Base-by-base conservation (phyloP, 2,888 invertebrate genomes). In the Drosophila differens region DNA sequence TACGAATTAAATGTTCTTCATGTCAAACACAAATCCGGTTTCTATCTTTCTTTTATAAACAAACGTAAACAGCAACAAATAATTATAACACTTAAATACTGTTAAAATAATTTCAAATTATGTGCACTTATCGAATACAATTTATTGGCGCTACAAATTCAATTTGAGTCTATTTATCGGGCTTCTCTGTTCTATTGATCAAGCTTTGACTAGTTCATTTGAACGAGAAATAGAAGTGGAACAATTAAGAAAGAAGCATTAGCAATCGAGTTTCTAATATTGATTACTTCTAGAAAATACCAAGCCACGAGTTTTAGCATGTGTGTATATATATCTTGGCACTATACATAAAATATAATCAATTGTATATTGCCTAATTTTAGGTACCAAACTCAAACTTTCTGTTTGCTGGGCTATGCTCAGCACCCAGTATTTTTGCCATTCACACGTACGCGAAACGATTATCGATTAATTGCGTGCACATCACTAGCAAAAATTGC, bases 21-120 rank as follows among this genome's bases (percentile, higher is more conserved):
- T 76, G 35, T 63, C 67, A 72, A 64, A 39, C 33, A 64, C 35
- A 67, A 83, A 91, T 71, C 86, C 73, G 83, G 89, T 90, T 85
- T 88, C 4, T 30, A 22, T 75, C 33, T 39, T 41, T 16, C 7
- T 16, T 47, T 47, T 25, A 47, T 25, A 25, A 47, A 47, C 4
- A 47, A 25, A 16, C 22, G 16, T 22, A 25, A 47, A 22, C 16
- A 22, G 4, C 47, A 47, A 47, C 22, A 47, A 47, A 7, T 19
- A 22, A 7, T 3, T 14, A 6, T 4, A 22, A 14, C 14, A 22
- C 14, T 14, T 47, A 14, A 9, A 22, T 22, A 25, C 7, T 47
- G 22, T 9, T 4, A 25, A 16, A 9, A 22, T 2, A 16, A 22
- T 22, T 47, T 47, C 16, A 47, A 47, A 22, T 25, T 3, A 47